These are phyloP conservation scores for Himalopsyche kuldschensis DNA, from an alignment of 2,888 invertebrate genomes.

Conservation along the genomic window DNA sequence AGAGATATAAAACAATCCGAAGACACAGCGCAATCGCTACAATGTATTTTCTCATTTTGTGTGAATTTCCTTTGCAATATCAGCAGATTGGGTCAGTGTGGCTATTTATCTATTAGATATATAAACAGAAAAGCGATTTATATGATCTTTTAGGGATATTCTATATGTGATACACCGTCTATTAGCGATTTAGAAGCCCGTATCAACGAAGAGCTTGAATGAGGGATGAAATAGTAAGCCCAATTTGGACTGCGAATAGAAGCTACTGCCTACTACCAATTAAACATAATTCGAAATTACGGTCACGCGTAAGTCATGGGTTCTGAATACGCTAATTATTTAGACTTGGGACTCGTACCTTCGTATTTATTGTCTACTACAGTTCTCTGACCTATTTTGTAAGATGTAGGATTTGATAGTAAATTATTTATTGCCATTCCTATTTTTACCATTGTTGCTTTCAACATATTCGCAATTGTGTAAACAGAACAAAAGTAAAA, in stretches of 20 bases:
- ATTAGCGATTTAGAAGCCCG: not conserved
- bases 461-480: too few species aligned
- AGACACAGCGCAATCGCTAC: too few species aligned
- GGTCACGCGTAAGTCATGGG: not conserved
- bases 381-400: not conserved
- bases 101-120: not conserved
- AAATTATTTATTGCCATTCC: too few species aligned
- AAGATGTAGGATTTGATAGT: not conserved
- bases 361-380: not conserved
- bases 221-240: not conserved
- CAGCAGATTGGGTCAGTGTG: not conserved
- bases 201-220: not conserved
- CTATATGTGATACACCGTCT: not conserved
- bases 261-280: not conserved
- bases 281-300: not conserved
- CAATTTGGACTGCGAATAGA: not conserved
- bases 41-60: too few species aligned
- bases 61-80: not conserved
- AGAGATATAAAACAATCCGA: too few species aligned
- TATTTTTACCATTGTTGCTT: too few species aligned
- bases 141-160: not conserved
- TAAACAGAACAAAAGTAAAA: too few species aligned
- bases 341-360: not conserved
- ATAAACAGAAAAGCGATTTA: not conserved
- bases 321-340: not conserved